Evolutionary conservation across 1,140 invertebrate genomes (phyloP), one percentile per base, ranked within the genome.

Genomic region (Steinernema feltiae): DNA sequence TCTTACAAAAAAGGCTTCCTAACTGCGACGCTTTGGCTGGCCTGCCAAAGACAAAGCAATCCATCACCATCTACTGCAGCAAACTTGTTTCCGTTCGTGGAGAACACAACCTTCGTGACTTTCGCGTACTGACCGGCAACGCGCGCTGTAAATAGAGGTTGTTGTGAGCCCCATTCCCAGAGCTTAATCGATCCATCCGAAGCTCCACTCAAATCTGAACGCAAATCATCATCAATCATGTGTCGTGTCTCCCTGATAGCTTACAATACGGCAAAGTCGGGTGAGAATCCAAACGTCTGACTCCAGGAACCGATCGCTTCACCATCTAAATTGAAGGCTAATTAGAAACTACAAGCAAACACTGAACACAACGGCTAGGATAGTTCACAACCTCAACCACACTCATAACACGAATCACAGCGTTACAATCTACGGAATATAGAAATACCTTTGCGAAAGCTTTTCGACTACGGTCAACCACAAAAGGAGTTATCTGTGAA

Each of bases 131-230:
- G 92, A 29, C 94, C 94, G 0, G 95, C 90, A 30, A 93, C 91
- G 72, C 95, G 90, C 1, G 95, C 93, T 46, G 92, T 92, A 81
- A 94, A 92, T 7, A 99, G 92, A 17, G 93, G 91, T 76, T 93
- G 92, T 35, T 91, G 90, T 87, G 97, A 94, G 27, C 93, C 93
- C 95, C 95, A 99, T 89, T 99, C 95, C 94, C 95, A 98, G 76
- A 99, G 89, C 78, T 93, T 91, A 1, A 99, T 96, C 0, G 94
- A 97, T 15, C 97, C 97, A 89, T 99, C 97, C 86, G 96, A 93
- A 72, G 93, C 93, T 73, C 97, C 97, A 71, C 94, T 97, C 80
- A 98, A 87, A 89, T 99, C 94, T 94, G 81, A 53, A 85, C 76
- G n/a, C n/a, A n/a, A 76, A 82, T 79, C 82, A 72, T 73, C 74